Percentiles rank a stretch among this genome's conserved stretches.
These are phyloP conservation scores for Halocynthia roretzi DNA, from an alignment of 23 tunicate genomes.

Conservation along the genomic window DNA sequence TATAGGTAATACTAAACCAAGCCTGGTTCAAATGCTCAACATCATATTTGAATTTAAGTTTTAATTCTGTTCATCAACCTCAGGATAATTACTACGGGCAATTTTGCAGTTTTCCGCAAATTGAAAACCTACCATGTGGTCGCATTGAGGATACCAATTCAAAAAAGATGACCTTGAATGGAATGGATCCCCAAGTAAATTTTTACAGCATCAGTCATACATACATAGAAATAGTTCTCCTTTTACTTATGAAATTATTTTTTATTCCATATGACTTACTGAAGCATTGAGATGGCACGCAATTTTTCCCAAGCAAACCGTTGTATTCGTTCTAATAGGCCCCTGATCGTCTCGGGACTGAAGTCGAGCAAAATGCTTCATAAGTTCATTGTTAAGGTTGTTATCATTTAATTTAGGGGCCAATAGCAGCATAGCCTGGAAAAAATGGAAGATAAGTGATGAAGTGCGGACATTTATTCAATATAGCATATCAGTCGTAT, in stretches of 20 bases:
- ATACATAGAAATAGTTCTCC: not conserved
- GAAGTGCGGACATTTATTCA: too few relatives aligned
- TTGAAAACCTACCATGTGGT: too few relatives aligned
- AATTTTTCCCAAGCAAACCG: slow-evolving; percentile 97
- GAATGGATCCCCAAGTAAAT: not conserved
- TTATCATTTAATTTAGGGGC: slow-evolving; percentile 95
- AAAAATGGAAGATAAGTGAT: not conserved
- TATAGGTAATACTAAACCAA: not conserved
- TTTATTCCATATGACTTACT: slow-evolving; percentile 22
- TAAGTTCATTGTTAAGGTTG: slow-evolving; percentile 90
- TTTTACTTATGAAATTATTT: too few relatives aligned
- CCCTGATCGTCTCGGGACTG: slow-evolving; percentile 99
- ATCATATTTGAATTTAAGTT: too few relatives aligned
- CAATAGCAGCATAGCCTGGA: slow-evolving; percentile 86
- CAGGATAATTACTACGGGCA: too few relatives aligned
- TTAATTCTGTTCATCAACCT: too few relatives aligned
- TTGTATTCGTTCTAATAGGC: slow-evolving; percentile 99
- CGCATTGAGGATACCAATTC: too few relatives aligned
- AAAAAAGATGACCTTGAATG: too few relatives aligned
- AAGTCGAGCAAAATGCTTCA: slow-evolving; percentile 98
- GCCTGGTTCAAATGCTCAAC: not conserved
- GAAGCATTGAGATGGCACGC: slow-evolving; percentile 64
- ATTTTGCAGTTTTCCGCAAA: too few relatives aligned
- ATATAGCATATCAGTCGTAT: too few relatives aligned
- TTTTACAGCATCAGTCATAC: not conserved